A percentile compares a stretch with the other conserved stretches of the same genome.
phyloP scores from a whole-genome alignment of 2,797 vertebrate species.

The Triplophysa bombifrons region DNA sequence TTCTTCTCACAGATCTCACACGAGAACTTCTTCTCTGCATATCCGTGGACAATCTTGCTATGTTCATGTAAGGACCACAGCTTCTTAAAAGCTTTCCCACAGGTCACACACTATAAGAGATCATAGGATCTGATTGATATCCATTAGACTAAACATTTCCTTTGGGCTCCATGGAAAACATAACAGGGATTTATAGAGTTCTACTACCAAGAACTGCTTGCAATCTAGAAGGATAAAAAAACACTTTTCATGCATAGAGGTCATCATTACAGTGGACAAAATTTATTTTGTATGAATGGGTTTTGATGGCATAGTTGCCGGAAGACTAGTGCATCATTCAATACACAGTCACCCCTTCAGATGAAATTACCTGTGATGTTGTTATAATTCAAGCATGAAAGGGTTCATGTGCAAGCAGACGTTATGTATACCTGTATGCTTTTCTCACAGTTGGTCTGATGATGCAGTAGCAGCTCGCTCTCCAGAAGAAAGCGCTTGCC shows the following conservation, averaged over 20 bases:
- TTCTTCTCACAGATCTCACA: conserved; percentile 99
- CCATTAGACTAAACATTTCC: conserved; percentile 1
- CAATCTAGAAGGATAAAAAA: not conserved
- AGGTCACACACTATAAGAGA: conserved; percentile 86
- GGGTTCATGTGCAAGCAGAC: not conserved
- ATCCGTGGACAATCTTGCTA: conserved; percentile 96
- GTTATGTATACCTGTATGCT: conserved; percentile 88
- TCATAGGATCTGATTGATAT: conserved; percentile 16
- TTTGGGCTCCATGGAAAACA: conserved; percentile 21
- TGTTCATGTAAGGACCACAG: conserved; percentile 98
- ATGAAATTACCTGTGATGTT: not conserved
- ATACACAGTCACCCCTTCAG: too few relatives aligned
- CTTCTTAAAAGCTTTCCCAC: conserved; percentile 97
- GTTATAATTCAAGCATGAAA: not conserved
- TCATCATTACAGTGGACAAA: too few relatives aligned
- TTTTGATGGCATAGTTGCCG: too few relatives aligned
- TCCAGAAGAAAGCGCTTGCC: conserved; percentile 96
- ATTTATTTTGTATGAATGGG: too few relatives aligned
- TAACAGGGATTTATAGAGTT: not conserved
- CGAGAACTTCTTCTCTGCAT: conserved; percentile 97
- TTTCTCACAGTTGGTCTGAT: conserved; percentile 97
- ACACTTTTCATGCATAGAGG: too few relatives aligned
- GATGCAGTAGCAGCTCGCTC: conserved; percentile 93
- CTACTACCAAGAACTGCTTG: not conserved
- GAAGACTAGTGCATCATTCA: too few relatives aligned